These are phyloP conservation scores for Heliconius congener DNA, from an alignment of 1,140 invertebrate genomes.

Conservation along the genomic window DNA sequence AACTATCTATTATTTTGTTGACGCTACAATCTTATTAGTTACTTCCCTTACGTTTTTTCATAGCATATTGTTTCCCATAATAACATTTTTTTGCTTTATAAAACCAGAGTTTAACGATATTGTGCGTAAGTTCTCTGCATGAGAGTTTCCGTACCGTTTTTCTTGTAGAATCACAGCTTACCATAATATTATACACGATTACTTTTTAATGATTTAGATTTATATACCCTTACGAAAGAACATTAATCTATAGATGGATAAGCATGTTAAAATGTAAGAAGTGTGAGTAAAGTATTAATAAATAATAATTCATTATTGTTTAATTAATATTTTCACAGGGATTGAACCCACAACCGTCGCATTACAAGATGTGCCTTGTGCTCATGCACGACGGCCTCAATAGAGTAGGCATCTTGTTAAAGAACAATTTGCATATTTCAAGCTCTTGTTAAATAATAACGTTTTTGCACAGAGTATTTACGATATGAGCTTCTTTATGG, in stretches of 20 bases:
- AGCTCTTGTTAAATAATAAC: neutral
- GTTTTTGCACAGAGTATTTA: neutral
- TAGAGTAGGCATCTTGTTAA: neutral
- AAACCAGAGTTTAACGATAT: neutral
- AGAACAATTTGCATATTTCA: neutral
- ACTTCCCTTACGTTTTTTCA: neutral
- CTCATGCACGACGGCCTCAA: too few relatives aligned
- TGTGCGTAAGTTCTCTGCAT: neutral
- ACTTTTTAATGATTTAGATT: neutral
- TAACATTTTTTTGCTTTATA: neutral
- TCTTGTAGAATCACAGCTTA: neutral
- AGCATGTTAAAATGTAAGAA: too few relatives aligned
- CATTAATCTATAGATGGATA: too few relatives aligned
- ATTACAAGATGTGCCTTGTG: too few relatives aligned
- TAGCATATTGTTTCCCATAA: constrained; percentile 6
- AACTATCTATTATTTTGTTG: neutral
- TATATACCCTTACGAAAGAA: too few relatives aligned
- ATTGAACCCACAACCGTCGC: too few relatives aligned
- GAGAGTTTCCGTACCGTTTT: neutral
- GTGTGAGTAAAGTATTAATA: too few relatives aligned
- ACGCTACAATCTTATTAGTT: neutral
- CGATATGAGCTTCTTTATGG: too few relatives aligned
- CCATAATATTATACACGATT: neutral
- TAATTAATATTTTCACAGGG: too few relatives aligned
- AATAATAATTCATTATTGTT: too few relatives aligned